Conservation (phyloP, 2,797 vertebrate genomes). For the Sciurus vulgaris region DNA sequence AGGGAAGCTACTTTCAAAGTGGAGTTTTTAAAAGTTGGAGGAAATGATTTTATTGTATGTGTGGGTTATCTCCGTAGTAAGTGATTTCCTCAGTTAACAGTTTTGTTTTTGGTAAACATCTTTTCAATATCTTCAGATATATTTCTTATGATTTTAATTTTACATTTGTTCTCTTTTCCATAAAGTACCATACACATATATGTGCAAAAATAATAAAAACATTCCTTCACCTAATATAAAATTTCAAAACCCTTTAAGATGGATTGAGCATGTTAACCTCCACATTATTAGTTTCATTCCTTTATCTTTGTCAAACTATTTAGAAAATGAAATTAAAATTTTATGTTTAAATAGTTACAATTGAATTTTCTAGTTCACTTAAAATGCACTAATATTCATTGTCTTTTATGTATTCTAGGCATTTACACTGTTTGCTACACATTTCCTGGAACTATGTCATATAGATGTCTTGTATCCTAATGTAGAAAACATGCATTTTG, state of each 20-base stretch:
- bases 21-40: background rate
- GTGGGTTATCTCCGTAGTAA: background rate
- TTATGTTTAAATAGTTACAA: constrained; percentile 50
- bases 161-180: background rate
- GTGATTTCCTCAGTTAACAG: background rate
- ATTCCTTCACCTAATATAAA: constrained; percentile 48
- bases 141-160: constrained; percentile 33
- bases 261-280: background rate
- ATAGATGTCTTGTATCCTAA: constrained; percentile 95
- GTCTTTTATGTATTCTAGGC: constrained; percentile 88
- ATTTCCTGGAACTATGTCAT: constrained; percentile 97
- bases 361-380: constrained; percentile 48
- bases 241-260: constrained; percentile 58
- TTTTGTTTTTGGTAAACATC: constrained; percentile 48
- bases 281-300: background rate
- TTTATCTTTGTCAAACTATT: background rate
- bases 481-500: constrained; percentile 97
- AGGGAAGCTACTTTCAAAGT: background rate
- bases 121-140: constrained; percentile 18
- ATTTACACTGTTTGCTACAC: constrained; percentile 97
- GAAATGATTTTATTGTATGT: background rate
- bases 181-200: background rate
- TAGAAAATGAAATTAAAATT: constrained; percentile 57
- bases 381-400: constrained; percentile 47
- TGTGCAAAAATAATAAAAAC: constrained; percentile 11